A percentile compares a stretch with the other conserved stretches of the same genome.
These are phyloP conservation scores for Alectoris magna DNA, from an alignment of 2,797 vertebrate genomes.

Conservation along the genomic window DNA sequence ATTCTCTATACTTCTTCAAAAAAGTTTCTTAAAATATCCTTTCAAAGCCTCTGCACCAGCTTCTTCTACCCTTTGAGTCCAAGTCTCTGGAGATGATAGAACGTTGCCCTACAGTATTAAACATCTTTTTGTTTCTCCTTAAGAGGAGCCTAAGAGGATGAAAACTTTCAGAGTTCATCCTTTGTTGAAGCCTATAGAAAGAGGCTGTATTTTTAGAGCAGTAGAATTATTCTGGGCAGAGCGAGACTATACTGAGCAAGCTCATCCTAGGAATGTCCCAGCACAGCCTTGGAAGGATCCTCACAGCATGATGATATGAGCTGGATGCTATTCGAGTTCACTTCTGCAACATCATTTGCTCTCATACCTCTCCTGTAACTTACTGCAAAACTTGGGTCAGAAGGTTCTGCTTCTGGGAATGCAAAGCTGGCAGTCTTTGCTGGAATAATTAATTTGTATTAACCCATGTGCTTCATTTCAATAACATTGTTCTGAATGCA, in stretches of 20 bases:
- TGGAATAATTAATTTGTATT: conserved; percentile 75
- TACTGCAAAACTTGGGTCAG: conserved; percentile 70
- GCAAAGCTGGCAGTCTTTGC: conserved; percentile 76
- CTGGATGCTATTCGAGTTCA: neutral
- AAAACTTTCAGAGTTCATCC: conserved; percentile 28
- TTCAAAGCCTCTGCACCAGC: conserved; percentile 4
- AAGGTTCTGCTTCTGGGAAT: conserved; percentile 77
- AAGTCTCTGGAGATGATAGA: neutral
- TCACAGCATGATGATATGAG: neutral
- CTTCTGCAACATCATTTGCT: neutral
- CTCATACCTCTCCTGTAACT: conserved; percentile 51
- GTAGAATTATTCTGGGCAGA: neutral
- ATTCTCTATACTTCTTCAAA: neutral
- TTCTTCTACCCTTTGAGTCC: neutral
- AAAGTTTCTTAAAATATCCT: conserved; percentile 25
- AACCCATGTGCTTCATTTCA: neutral
- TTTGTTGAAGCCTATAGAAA: neutral
- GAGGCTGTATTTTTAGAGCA: conserved; percentile 22
- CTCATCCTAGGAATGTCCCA: neutral
- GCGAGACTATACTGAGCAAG: neutral
- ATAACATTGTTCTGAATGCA: neutral
- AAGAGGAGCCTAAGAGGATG: neutral
- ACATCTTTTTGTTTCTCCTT: conserved; percentile 13
- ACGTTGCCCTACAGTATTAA: neutral
- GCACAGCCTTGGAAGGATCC: neutral